A percentile compares a stretch with the other conserved stretches of the same genome.
Evolutionary conservation across 2,888 invertebrate genomes (phyloP).

Genomic region (Bruchidius siliquastri): DNA sequence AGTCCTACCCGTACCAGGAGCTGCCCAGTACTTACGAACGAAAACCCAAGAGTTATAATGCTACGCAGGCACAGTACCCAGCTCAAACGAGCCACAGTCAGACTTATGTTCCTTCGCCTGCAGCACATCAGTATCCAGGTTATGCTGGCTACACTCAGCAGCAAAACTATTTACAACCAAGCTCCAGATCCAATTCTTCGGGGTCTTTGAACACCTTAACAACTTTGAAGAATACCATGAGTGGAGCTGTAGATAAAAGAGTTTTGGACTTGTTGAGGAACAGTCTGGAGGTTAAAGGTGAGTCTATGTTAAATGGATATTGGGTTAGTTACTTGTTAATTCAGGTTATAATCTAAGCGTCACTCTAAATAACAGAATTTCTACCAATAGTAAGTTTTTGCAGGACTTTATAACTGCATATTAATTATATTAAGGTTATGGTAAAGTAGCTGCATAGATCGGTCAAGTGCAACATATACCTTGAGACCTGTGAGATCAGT

Average conservation of each 20-base stretch:
- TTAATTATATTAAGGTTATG: too few species aligned
- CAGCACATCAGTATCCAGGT: conserved; percentile 37
- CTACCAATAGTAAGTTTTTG: too few species aligned
- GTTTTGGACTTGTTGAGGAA: conserved; percentile 68
- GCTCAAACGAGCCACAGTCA: conserved; percentile 35
- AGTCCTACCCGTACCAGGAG: conserved; percentile 2
- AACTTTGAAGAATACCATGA: conserved; percentile 33
- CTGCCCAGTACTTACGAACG: conserved; percentile 16
- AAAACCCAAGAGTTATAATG: not conserved
- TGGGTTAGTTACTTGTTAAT: too few species aligned
- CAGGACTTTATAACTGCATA: too few species aligned
- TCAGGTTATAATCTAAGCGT: too few species aligned
- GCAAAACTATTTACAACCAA: conserved; percentile 27
- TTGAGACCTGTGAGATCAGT: too few species aligned
- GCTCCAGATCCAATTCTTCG: conserved; percentile 33
- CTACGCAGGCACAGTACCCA: conserved; percentile 28
- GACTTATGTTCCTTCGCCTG: conserved; percentile 41
- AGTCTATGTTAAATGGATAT: too few species aligned
- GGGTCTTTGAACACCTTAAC: conserved; percentile 26
- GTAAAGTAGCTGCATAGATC: too few species aligned
- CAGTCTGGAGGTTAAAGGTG: conserved; percentile 64
- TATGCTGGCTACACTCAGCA: conserved; percentile 30
- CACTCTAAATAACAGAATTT: too few species aligned
- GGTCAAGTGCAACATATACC: too few species aligned
- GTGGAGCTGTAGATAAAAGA: conserved; percentile 61